A percentile compares a stretch with the other conserved stretches of the same genome.
Conservation (phyloP, 2,797 vertebrate species). For the Sciaenops ocellatus region DNA sequence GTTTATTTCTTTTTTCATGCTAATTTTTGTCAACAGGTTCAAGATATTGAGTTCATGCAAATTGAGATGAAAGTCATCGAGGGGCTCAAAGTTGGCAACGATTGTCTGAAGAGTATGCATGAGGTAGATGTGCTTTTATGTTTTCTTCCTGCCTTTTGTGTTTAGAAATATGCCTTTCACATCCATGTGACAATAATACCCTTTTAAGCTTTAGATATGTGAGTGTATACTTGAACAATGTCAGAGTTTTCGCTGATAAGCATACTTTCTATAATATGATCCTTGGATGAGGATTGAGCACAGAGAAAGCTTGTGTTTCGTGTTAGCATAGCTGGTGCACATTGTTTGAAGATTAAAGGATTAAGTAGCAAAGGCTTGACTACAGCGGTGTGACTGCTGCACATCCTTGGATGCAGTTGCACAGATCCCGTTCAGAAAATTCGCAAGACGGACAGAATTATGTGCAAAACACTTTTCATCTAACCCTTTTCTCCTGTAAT, state of each 20-base stretch:
- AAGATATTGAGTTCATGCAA: conserved; percentile 94
- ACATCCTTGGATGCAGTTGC: conserved; percentile 58
- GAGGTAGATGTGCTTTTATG: conserved; percentile 69
- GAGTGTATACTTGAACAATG: conserved; percentile 7
- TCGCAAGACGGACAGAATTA: conserved; percentile 20
- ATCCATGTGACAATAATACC: conserved; percentile 2
- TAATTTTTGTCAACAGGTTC: conserved; percentile 77
- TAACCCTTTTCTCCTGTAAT: conserved; percentile 21
- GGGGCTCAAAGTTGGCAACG: conserved; percentile 93
- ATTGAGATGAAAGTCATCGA: conserved; percentile 96
- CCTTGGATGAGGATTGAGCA: conserved; percentile 35
- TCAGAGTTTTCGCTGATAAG: conserved; percentile 50
- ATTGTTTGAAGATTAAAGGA: conserved; percentile 83
- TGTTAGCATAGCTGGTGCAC: conserved; percentile 67
- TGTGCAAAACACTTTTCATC: conserved; percentile 12
- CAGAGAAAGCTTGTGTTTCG: conserved; percentile 46
- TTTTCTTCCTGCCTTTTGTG: not conserved
- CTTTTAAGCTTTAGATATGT: conserved; percentile 23
- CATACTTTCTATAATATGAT: conserved; percentile 47
- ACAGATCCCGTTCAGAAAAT: conserved; percentile 40
- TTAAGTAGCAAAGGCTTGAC: conserved; percentile 76
- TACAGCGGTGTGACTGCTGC: conserved; percentile 61
- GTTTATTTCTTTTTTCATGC: not conserved
- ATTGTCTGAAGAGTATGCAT: conserved; percentile 93
- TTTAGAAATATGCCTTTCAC: conserved; percentile 11